Evolutionary conservation across 1,140 invertebrate genomes (phyloP).

Genomic region (Armadillidium nasatum): DNA sequence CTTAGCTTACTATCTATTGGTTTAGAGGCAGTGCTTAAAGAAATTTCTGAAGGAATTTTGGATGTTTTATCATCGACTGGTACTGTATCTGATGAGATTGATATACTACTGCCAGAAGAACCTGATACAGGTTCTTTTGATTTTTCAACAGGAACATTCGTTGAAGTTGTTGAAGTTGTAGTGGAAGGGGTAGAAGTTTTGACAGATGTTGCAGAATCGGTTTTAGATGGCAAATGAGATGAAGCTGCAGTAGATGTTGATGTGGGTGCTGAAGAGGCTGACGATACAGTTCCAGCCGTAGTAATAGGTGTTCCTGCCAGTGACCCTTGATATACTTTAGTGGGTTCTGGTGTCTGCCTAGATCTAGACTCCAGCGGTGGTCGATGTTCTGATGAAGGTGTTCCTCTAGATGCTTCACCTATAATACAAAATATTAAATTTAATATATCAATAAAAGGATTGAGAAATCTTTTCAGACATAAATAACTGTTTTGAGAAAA

Average conservation of each 20-base stretch:
- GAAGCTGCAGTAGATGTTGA: constrained; percentile 33
- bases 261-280: constrained; percentile 22
- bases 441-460: too few species aligned
- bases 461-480: too few species aligned
- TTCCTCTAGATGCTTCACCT: constrained; percentile 43
- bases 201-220: constrained; percentile 34
- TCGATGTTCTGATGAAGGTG: constrained; percentile 43
- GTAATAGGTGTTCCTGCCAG: constrained; percentile 40
- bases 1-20: constrained; percentile 7
- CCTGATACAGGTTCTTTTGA: not conserved
- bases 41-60: not conserved
- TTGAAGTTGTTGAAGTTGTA: not conserved
- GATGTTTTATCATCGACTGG: not conserved
- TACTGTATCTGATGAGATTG: not conserved
- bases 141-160: not conserved
- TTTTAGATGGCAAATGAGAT: constrained; percentile 37
- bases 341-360: constrained; percentile 43
- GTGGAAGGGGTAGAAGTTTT: constrained; percentile 4
- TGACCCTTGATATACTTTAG: constrained; percentile 41
- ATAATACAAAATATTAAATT: constrained; percentile 3
- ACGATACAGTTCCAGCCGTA: constrained; percentile 29
- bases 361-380: constrained; percentile 41
- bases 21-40: constrained; percentile 10
- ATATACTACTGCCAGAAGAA: not conserved
- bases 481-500: too few species aligned